Conservation (phyloP, 37 sponge, comb jelly and placozoan genomes). For the Agelas oroides region DNA sequence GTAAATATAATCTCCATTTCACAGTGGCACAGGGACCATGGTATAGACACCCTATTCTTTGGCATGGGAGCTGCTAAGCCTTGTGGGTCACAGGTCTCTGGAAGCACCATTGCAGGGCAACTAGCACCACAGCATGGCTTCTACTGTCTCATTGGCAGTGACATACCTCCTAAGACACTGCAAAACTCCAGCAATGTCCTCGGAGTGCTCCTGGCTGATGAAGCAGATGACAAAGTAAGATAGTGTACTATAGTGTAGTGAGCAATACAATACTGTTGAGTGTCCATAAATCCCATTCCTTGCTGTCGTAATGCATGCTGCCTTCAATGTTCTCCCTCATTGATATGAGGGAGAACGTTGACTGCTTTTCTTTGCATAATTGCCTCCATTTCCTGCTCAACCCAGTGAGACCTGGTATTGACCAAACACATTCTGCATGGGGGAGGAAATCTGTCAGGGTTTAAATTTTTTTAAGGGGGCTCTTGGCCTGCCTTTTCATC, state of each 20-base stretch:
- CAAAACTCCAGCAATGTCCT: constrained; percentile 37
- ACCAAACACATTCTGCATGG: too few species aligned
- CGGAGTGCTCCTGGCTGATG: constrained; percentile 52
- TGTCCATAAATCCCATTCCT: too few species aligned
- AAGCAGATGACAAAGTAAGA: constrained; percentile 59
- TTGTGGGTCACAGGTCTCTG: constrained; percentile 32
- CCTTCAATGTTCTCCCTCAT: too few species aligned
- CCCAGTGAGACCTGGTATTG: too few species aligned
- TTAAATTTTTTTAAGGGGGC: too few species aligned
- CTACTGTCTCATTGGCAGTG: constrained; percentile 36
- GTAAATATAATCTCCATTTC: too few species aligned
- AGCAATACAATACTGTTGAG: neutral
- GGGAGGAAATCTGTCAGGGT: too few species aligned
- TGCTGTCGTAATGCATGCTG: too few species aligned
- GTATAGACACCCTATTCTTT: constrained; percentile 69
- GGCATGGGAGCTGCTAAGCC: constrained; percentile 15
- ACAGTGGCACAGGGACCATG: constrained; percentile 57
- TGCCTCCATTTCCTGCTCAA: too few species aligned
- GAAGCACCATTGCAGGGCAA: constrained; percentile 36
- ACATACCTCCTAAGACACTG: constrained; percentile 24
- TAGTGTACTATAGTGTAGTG: neutral
- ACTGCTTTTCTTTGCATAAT: too few species aligned
- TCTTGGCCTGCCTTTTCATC: too few species aligned
- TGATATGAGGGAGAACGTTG: too few species aligned
- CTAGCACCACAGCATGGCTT: constrained; percentile 57